Base-by-base conservation (phyloP, 2,113 vertebrate species). In the Microcebus lehilahytsara region DNA sequence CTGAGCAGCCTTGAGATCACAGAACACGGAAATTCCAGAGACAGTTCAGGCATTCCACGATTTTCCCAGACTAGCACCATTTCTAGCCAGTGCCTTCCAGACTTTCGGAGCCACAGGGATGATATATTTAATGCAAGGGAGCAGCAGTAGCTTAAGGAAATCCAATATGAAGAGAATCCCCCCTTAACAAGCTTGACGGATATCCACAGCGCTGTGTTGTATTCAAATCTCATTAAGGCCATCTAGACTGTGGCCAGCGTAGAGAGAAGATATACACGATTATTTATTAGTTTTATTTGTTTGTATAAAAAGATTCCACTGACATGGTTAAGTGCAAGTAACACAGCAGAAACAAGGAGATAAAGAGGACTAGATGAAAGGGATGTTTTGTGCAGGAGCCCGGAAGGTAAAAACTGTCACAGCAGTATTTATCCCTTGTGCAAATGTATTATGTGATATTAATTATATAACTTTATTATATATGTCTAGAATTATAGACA, bases 241-340 rank as follows among this genome's bases (percentile, higher is more conserved):
- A 3, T 62, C 66, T 22, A 89, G 53, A 77, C 19, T 66, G 60
- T 14, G 85, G 66, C 74, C 71, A 17, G 72, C 49, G 66, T 6
- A 0, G 72, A 75, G 66, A 60, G 62, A 85, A 56, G 72, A 80
- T 3, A 3, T 32, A 22, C 11, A 85, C 49, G 80, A 85, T 95
- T 92, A 94, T 85, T 96, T 81, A 94, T 90, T 58, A 69, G 49
- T 93, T 92, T 86, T 90, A 74, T 93, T 93, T 95, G 60, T 92
- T 93, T 90, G 49, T 30, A 87, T 89, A 79, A 74, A 96, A 94
- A 95, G 49, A 94, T 86, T 72, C 58, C 37, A 92, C 16, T 96
- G 56, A 74, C 25, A 30, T 80, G 74, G 80, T 69, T 96, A 97
- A 98, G 83, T 79, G 64, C 62, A 95, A 95, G 32, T 83, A 96